Base-by-base conservation (phyloP, 2,888 invertebrate species). In the Thyatira batis region DNA sequence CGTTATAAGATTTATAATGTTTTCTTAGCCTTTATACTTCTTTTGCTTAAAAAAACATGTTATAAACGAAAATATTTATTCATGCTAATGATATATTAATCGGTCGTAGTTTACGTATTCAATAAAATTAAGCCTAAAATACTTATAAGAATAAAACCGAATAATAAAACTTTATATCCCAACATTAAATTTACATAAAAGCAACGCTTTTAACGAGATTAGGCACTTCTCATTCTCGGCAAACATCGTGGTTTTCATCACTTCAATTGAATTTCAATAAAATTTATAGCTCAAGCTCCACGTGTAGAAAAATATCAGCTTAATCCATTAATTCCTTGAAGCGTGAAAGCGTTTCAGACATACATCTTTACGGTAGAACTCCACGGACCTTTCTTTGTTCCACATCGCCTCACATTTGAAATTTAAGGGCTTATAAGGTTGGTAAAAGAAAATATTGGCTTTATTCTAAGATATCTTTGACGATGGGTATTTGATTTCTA, bases 281-380 rank as follows among this genome's bases (percentile, higher is more conserved):
- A 39, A 39, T 39, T 39, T 39, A 39, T 39, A 8, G 39, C 39
- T 17, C 39, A 17, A 17, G 39, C 39, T 17, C 17, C 17, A 2
- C 17, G 8, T 39, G 8, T 8, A 39, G 17, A 39, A 39, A 17
- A 17, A 39, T 17, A 8, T 39, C 39, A 17, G 39, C 39, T 39
- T 39, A 39, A 39, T 39, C 39, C 39, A 39, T 39, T 39, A 39
- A 39, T 39, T 39, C 39, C 39, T 39, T 39, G 39, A 39, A 39
- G 39, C 39, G 39, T 39, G 39, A 39, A 39, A 39, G 39, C 39
- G 39, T 17, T 39, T 17, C 39, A 39, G 39, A 39, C 39, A 39
- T 39, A 39, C 17, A 17, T 39, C 39, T 39, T 39, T 39, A 3
- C 6, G 17, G 8, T 39, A 1, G 17, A 17, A 39, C 8, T 8